Conservation (phyloP, 2,113 vertebrate species). For the Takifugu flavidus region DNA sequence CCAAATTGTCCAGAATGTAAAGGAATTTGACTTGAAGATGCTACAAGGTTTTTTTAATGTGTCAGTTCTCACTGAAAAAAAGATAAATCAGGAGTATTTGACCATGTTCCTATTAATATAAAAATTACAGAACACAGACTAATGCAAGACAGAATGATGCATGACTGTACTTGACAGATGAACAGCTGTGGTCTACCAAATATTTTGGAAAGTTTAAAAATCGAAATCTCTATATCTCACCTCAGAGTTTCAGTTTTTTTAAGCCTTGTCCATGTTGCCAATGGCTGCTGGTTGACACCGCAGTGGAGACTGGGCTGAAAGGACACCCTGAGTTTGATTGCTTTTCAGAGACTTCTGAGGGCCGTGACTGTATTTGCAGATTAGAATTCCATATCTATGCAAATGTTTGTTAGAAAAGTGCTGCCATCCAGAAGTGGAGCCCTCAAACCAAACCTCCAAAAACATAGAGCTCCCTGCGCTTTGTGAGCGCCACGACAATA, state of each 20-base stretch:
- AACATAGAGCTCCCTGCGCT: constrained; percentile 35
- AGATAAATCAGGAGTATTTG: too few species aligned
- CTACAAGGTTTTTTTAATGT: too few species aligned
- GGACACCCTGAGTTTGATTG: constrained; percentile 9
- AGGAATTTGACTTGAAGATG: too few species aligned
- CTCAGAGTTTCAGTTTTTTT: constrained; percentile 23
- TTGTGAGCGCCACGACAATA: constrained; percentile 35
- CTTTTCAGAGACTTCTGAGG: constrained; percentile 7
- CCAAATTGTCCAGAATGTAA: too few species aligned
- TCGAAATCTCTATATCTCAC: constrained; percentile 10
- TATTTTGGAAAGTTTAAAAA: neutral
- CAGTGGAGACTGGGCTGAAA: constrained; percentile 13
- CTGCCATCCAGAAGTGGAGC: constrained; percentile 55
- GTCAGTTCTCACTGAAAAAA: too few species aligned
- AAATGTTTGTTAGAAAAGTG: constrained; percentile 54
- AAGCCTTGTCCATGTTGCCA: constrained; percentile 8
- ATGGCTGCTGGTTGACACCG: constrained; percentile 1
- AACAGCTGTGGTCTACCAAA: neutral
- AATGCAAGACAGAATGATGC: neutral
- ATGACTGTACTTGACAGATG: neutral
- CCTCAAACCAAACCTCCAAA: constrained; percentile 55
- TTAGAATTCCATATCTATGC: constrained; percentile 48
- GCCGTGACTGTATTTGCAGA: constrained; percentile 23
- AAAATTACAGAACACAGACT: constrained; percentile 16
- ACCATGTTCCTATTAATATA: too few species aligned